A percentile compares a stretch with the other conserved stretches of the same genome.
Evolutionary conservation across 2,113 vertebrate species (phyloP).

Genomic region (crab-eating macaque (Macaca fascicularis)): T2T-MFA8v1.1 NC_088377.1:167346501-167347000

Average conservation of each 20-base stretch:
- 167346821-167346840: neutral
- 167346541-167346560: no score
- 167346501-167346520: neutral
- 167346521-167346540: no score
- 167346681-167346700: neutral
- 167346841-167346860: neutral
- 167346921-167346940: neutral
- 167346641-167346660: neutral
- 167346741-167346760: neutral
- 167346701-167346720: neutral
- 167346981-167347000: neutral
- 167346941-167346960: neutral
- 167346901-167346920: neutral
- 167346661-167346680: neutral
- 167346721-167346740: neutral
- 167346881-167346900: neutral
- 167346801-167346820: neutral
- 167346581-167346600: neutral
- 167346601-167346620: neutral
- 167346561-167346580: neutral
- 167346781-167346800: neutral
- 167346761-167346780: neutral
- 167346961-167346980: neutral
- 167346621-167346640: neutral
- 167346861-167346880: neutral